Evolutionary conservation across 2,888 invertebrate species (phyloP).

Genomic region (Zaprionus lineosus): DNA sequence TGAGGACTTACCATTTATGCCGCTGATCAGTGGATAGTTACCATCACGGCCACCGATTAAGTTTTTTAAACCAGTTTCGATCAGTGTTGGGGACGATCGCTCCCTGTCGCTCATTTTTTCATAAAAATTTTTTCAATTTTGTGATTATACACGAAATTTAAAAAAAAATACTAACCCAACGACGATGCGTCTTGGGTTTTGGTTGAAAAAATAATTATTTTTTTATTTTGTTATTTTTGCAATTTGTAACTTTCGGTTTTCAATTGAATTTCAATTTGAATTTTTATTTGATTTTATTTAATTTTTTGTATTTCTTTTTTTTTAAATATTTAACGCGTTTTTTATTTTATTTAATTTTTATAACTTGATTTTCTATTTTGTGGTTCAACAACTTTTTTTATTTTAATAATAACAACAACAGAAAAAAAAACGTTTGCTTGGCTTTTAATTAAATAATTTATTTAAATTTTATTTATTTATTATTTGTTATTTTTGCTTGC

Average conservation of each 20-base stretch:
- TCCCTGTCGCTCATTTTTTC: slow-evolving; percentile 93
- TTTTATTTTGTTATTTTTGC: no score
- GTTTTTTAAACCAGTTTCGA: slow-evolving; percentile 93
- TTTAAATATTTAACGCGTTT: slow-evolving; percentile 4
- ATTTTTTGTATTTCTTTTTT: slow-evolving; percentile 20
- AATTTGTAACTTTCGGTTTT: no score
- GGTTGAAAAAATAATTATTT: slow-evolving; percentile 3
- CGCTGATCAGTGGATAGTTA: slow-evolving; percentile 90
- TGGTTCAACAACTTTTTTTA: no score
- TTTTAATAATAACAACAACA: slow-evolving; percentile 10
- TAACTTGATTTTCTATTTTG: no score
- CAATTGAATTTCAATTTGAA: no score
- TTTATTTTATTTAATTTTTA: slow-evolving; percentile 17
- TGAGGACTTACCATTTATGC: slow-evolving; percentile 85
- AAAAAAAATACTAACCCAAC: slow-evolving; percentile 25
- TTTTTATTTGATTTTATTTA: slow-evolving; percentile 5
- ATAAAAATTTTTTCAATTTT: slow-evolving; percentile 80
- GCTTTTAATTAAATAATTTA: slow-evolving; percentile 6
- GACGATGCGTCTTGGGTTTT: slow-evolving; percentile 22
- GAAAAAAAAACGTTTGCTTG: not conserved
- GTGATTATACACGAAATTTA: slow-evolving; percentile 79
- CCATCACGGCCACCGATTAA: slow-evolving; percentile 91
- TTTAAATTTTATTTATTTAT: slow-evolving; percentile 22
- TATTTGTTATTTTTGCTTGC: slow-evolving; percentile 1
- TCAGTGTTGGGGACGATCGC: slow-evolving; percentile 93